Base-by-base conservation (phyloP, 2,888 invertebrate species). In the Callimorpha dominula region DNA sequence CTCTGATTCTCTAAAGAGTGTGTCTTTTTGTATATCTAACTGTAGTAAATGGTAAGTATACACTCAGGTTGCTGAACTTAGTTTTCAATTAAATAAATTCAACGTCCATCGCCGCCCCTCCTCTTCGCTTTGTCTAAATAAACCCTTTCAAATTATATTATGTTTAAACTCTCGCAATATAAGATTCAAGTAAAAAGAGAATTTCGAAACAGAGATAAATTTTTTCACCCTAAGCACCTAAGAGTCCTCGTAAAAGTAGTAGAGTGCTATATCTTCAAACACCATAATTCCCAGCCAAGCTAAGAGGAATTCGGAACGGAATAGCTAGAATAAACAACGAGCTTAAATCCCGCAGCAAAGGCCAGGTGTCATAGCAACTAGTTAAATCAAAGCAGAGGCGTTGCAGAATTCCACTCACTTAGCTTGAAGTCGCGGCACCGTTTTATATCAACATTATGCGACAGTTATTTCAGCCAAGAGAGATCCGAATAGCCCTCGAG, bases 401-500 rank as follows among this genome's bases (percentile, higher is more conserved):
- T 69, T 77, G 78, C 77, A 77, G 81, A 83, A 84, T 83, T 80
- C 77, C 85, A 84, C 86, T 86, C 86, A 89, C 87, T 88, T 88
- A 88, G 79, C 78, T 79, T 81, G 71, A 81, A 82, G 81, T 74
- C 75, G 73, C 68, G 78, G 78, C 78, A 65, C 85, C 85, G 84
- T 86, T 85, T 87, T 93, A 92, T 92, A 92, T 94, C 91, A 93
- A 87, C 88, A 88, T 90, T 91, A 90, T 91, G 90, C 89, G 93
- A 93, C 94, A 92, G 93, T 93, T 94, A 93, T 93, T 92, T 91
- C 91, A 92, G 90, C 82, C 89, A 87, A 83, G 89, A 88, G 88
- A 88, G 87, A 87, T 83, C 89, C 81, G 86, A 89, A 92, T 90
- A 87, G 90, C 90, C 82, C 91, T 91, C 91, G 74, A 88, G 89